Conservation (phyloP, 2,888 invertebrate species). For the Scrobipalpa costella region DNA sequence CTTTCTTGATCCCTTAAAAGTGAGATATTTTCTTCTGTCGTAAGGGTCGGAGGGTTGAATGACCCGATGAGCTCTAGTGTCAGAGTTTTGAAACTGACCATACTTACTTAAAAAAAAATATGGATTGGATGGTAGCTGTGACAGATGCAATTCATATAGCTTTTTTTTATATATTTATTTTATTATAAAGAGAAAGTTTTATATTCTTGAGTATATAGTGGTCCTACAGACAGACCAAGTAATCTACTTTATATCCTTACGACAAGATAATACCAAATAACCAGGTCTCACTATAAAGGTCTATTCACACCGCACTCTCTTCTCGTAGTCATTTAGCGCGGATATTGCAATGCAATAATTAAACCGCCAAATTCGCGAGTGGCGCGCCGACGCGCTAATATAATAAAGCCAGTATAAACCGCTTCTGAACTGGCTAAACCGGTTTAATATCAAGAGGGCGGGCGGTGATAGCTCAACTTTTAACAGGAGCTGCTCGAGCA, state of each 20-base stretch:
- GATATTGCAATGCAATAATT: constrained; percentile 46
- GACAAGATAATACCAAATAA: background rate
- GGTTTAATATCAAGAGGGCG: constrained; percentile 72
- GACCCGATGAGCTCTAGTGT: no score
- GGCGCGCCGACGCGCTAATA: constrained; percentile 71
- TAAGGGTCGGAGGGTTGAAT: no score
- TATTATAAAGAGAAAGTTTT: no score
- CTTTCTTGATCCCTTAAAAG: constrained; percentile 2
- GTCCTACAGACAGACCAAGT: no score
- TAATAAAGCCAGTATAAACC: constrained; percentile 76
- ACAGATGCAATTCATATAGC: no score
- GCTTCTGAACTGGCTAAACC: constrained; percentile 73
- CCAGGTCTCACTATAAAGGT: background rate
- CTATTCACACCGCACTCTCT: background rate
- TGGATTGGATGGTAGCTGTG: no score
- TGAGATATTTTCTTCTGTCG: background rate
- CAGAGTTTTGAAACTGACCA: no score
- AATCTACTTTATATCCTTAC: no score
- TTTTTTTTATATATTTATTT: no score
- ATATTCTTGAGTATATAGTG: no score
- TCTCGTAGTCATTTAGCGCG: constrained; percentile 7
- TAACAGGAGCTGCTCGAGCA: constrained; percentile 34
- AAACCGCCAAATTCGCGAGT: constrained; percentile 62
- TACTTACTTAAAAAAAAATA: no score
- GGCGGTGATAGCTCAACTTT: constrained; percentile 37